phyloP scores from a whole-genome alignment of 2,113 vertebrate species.

The Petrocephalus microphthalmus region DNA sequence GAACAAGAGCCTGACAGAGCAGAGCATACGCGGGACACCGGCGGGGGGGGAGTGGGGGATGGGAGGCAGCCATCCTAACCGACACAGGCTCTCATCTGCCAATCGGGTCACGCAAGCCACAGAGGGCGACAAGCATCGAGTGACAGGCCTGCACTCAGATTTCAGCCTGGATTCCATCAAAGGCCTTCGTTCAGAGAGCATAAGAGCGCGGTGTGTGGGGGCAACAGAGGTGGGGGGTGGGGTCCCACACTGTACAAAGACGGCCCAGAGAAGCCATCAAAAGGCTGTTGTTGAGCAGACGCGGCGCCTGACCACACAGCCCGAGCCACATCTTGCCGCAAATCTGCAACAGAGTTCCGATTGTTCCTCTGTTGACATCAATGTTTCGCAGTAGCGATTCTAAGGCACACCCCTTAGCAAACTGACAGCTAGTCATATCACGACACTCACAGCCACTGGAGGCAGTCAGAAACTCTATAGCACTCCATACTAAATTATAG shows the following conservation, averaged over 20 bases:
- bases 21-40: background rate
- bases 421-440: background rate
- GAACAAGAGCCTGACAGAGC: background rate
- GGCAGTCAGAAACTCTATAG: too few relatives aligned
- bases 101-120: background rate
- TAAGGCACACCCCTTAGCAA: background rate
- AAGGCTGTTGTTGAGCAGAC: constrained; percentile 33
- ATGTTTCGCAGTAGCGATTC: background rate
- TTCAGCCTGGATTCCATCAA: constrained; percentile 4
- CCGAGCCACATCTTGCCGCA: background rate
- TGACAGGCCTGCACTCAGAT: background rate
- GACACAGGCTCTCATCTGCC: background rate
- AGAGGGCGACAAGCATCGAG: background rate
- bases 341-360: background rate
- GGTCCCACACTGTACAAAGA: constrained; percentile 31
- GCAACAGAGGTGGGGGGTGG: background rate
- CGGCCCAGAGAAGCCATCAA: constrained; percentile 26
- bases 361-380: background rate
- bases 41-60: background rate
- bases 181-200: constrained; percentile 28
- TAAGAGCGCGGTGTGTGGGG: constrained; percentile 28
- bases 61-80: background rate
- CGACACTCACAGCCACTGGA: too few relatives aligned
- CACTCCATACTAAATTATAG: background rate
- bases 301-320: constrained; percentile 30